Evolutionary conservation across 2,888 invertebrate genomes (phyloP), one percentile per base, ranked within the genome.

Genomic region (Onchidella celtica): DNA sequence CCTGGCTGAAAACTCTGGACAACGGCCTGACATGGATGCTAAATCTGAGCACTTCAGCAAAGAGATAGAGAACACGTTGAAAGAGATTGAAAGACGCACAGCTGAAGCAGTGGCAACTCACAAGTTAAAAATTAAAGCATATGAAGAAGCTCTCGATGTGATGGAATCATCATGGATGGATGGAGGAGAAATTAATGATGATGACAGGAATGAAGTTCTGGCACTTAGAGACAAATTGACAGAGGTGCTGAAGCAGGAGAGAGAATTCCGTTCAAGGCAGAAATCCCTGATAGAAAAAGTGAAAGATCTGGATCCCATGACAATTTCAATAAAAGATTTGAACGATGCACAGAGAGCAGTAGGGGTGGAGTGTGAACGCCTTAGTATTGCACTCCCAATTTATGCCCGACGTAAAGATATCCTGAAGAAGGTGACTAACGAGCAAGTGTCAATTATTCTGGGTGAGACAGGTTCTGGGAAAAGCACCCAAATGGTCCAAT

Each of bases 401-500:
- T 92, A 92, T 84, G 90, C 90, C n/a, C 73, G 85, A 4, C 83
- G 90, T 24, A 73, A 83, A 3, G 87, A 90, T 4, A 91, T 92
- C 17, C 61, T 92, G 0, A 81, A 87, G 0, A 75, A 83, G 32
- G 86, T 93, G 0, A 72, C 63, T 27, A 55, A 86, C 4, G 88
- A 92, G 74, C 90, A 90, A 65, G 91, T 93, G 1, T 86, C 86
- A 27, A 86, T 93, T 4, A 84, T 93, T 0, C 85, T 91, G 24
- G 93, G 92, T 3, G 92, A 93, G 79, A 93, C 93, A 3, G 93
- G 93, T 3, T 93, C 93, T 0, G 93, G 93, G 1, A 93, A 93
- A 82, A 93, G 93, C 76, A 93, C 93, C 24, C 93, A 93, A 86
- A 84, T 93, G 78, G 87, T 88, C 3, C 93, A 93, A 83, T 93